Conservation (phyloP, 2,888 invertebrate genomes). For the Tenthredo scrophulariae region DNA sequence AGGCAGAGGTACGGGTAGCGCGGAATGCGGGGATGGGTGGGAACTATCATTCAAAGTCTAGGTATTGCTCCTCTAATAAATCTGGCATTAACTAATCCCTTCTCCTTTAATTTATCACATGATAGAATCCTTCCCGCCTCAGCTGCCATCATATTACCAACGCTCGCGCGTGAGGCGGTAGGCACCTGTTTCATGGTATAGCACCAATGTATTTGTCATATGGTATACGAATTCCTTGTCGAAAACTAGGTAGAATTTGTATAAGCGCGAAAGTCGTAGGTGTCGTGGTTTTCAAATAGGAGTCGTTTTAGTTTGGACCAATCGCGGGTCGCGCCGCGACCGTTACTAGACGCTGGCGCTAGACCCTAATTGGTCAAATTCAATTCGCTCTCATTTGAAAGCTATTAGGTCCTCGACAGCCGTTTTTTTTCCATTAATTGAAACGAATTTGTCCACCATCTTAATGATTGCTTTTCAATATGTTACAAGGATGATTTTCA, state of each 20-base stretch:
- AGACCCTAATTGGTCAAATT: not conserved
- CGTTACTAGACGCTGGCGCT: not conserved
- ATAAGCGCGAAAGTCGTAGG: not conserved
- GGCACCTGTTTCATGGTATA: constrained; percentile 6
- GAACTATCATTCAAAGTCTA: constrained; percentile 50
- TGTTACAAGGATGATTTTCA: too few relatives aligned
- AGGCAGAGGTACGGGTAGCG: not conserved
- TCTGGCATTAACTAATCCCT: constrained; percentile 57
- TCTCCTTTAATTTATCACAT: constrained; percentile 58
- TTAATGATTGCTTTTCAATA: too few relatives aligned
- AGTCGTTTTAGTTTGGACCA: not conserved
- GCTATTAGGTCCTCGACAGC: not conserved
- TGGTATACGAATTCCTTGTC: not conserved
- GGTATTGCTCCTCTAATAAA: constrained; percentile 58
- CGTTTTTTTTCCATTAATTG: not conserved
- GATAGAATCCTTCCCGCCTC: constrained; percentile 20
- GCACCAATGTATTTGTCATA: not conserved
- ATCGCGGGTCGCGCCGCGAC: not conserved
- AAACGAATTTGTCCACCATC: not conserved
- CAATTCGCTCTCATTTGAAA: not conserved
- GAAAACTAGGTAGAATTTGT: not conserved
- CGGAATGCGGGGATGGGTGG: constrained; percentile 9
- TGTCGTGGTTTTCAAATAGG: not conserved
- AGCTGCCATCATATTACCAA: not conserved
- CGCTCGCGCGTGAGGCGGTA: not conserved